Base-by-base conservation (phyloP, 2,113 vertebrate species). In the Odontophorus gujanensis region DNA sequence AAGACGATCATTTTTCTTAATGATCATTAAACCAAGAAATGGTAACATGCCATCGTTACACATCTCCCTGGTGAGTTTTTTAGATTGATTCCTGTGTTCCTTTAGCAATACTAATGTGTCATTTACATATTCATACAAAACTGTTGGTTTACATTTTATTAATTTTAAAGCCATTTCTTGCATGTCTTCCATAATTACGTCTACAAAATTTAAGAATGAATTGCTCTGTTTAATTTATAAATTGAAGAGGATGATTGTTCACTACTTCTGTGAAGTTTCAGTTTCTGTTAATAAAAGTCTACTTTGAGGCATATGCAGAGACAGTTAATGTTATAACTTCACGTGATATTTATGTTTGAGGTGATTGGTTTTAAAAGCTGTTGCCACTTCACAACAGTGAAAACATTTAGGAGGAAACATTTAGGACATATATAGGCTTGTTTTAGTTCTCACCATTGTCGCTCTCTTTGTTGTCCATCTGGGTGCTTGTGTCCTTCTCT, bases 1-100 rank as follows among this genome's bases (percentile, higher is more conserved):
- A 95, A 96, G 87, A 79, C 89, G 95, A 89, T 92, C 72, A 96
- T 96, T 62, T 85, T 95, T 80, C 83, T 90, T 91, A 82, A 95
- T 55, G 65, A 94, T 92, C 55, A 75, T 79, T 92, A 85, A 55
- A 67, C 36, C 24, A 91, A 93, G 63, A 87, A 96, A 79, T 76
- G 36, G 58, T 67, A 87, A 71, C 34, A 22, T 73, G 30, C 36
- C 47, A 50, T 92, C 53, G 77, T 94, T 92, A 57, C 93, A 66
- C 76, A 81, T 92, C n/a, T 94, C 78, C 67, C 59, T 30, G 38
- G 25, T 55, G 82, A 85, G 91, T 90, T 87, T 85, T 18, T 92
- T 82, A 77, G 66, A 91, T 93, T 68, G 81, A 73, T 73, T 82
- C 13, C 18, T 32, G 15, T 71, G 74, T 92, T 81, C 16, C n/a